phyloP scores from a whole-genome alignment of 2,888 invertebrate species.

The Ephialtes manifestator region DNA sequence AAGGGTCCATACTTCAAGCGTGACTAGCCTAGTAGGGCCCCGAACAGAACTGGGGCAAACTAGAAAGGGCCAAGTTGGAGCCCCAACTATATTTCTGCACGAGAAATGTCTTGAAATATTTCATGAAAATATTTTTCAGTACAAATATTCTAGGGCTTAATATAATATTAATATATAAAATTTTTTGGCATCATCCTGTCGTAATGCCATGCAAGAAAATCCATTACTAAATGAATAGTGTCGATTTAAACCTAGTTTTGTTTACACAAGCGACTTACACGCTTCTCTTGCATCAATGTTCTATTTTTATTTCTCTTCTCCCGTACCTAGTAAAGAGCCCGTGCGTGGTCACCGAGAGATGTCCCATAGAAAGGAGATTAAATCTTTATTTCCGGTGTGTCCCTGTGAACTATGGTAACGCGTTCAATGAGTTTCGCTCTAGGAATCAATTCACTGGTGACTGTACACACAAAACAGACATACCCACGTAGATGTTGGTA shows the following conservation, averaged over 20 bases:
- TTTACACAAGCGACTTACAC: not conserved
- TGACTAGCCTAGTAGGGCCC: no score
- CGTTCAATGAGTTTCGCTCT: constrained; percentile 53
- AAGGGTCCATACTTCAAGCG: no score
- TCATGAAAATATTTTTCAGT: no score
- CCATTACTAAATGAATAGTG: not conserved
- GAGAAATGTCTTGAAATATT: no score
- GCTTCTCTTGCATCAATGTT: constrained; percentile 20
- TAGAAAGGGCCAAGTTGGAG: no score
- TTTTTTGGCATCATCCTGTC: not conserved
- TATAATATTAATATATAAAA: not conserved
- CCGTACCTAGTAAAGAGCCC: not conserved
- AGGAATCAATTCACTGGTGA: constrained; percentile 44
- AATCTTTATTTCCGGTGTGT: constrained; percentile 47
- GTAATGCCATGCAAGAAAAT: no score
- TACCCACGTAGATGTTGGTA: constrained; percentile 1
- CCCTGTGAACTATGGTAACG: constrained; percentile 21
- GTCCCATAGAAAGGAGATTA: constrained; percentile 40
- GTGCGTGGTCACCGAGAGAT: constrained; percentile 11
- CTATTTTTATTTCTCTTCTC: constrained; percentile 34
- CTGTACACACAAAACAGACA: constrained; percentile 14
- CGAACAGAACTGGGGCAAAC: no score
- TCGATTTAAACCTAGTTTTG: not conserved
- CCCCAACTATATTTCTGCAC: no score
- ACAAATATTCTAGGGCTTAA: not conserved